Evolutionary conservation across 2,113 vertebrate genomes (phyloP), one percentile per base, ranked within the genome.

Genomic region (Redunca redunca): DNA sequence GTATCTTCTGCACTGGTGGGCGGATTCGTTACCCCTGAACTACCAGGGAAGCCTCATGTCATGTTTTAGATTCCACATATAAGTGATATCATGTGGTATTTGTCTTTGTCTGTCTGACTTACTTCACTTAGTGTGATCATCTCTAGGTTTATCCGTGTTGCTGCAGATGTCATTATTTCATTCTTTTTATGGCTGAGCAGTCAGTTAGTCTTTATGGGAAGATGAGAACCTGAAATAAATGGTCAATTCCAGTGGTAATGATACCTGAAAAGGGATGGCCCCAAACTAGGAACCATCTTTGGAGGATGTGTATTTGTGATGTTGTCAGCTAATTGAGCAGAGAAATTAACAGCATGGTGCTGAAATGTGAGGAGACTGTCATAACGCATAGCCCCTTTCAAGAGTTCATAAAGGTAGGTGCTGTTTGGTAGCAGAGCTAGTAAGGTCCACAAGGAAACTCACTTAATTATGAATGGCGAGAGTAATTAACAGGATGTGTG

Each of bases 401-500:
- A 8, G 36, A 43, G 40, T 62, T 83, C 62, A 19, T 60, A 55
- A 60, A 80, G 78, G 28, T 57, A 30, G 81, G 43, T 91, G 78
- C 82, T 67, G 13, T 93, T 67, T 30, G 53, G 88, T 92, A 88
- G 43, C 33, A 50, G 40, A 36, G n/a, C 52, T 58, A 53, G 43
- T 48, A 43, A 83, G 52, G 26, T 53, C 58, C 33, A 16, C 2
- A 6, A 81, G 88, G 62, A 81, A 6, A 6, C 67, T 67, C 57
- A 13, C 55, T 64, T 53, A 91, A 88, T 78, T 93, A 78, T 96
- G 81, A 94, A 92, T 91, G 88, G 91, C 46, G 90, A 30, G 83
- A 81, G 50, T 89, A 91, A 90, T 85, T 95, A 55, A 71, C 80
- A 71, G 80, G 86, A 88, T 89, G 36, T 77, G 28, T n/a, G 53